Base-by-base conservation (phyloP, 1,140 invertebrate species). In the Reticulitermes speratus region DNA sequence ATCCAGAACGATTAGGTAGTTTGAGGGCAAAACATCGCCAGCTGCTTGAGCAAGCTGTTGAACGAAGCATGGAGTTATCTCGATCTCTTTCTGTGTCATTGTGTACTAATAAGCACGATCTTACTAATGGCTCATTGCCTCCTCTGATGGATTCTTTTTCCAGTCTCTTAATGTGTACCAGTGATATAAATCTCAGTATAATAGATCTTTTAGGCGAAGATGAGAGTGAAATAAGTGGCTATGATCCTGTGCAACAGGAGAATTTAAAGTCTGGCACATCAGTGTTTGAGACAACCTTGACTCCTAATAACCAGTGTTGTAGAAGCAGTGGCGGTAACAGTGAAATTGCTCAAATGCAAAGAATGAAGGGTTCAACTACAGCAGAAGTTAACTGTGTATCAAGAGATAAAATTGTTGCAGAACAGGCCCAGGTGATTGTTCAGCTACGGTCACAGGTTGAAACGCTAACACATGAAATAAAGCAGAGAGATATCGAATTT, bases 51-150 rank as follows among this genome's bases (percentile, higher is more conserved):
- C 91, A 92, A 83, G 92, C 93, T 16, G 91, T 94, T 0, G 91
- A 93, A 84, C 91, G 92, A 84, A 94, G 92, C 87, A 88, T 94
- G 30, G 93, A 94, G 88, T 89, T 94, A 59, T 94, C 94, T 11
- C 91, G 91, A 87, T 92, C 92, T 38, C 89, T 94, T 9, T 90
- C 91, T 8, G 90, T 91, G 89, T 92, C 91, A 8, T 89, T 87
- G 19, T 84, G 12, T 16, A 38, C 92, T 90, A 75, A 30, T 30
- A 11, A 30, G n/a, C 65, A n/a, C n/a, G 65, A 75, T 75, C 14
- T 75, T n/a, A 75, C 6, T 75, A 87, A 88, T 92, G 3, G 87
- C 89, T 0, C 44, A n/a, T 32, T 59, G 32, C 59, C 69, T 48
- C 84, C 59, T 14, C 90, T 92, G 87, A 86, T 93, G 19, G 90